Base-by-base conservation (phyloP, 2,797 vertebrate genomes). In the Craterocephalus amniculus region DNA sequence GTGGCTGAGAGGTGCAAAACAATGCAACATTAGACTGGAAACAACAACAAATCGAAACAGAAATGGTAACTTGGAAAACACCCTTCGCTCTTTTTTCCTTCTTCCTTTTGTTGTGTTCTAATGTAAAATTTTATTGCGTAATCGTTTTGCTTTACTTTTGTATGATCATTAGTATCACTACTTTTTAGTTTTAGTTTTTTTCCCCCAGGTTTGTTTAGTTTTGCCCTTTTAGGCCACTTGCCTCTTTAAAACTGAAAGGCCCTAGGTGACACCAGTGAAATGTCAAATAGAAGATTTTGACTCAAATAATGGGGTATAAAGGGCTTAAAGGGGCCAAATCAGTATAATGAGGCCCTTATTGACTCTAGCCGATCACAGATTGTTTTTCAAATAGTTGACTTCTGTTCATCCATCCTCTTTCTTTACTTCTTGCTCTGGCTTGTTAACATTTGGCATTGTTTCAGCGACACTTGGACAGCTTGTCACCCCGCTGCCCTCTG, bases 401-500 rank as follows among this genome's bases (percentile, higher is more conserved):
- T 86, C 88, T 89, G 87, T 91, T 76, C 73, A 27, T 43, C 69
- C 59, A 43, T 73, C 74, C 84, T 81, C 82, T 81, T 58, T 83
- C 78, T 87, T 90, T 87, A 85, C 74, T 0, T 38, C 65, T 35
- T 72, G 87, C 83, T 88, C 83, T 81, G 74, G 63, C 87, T 91
- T 89, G 87, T 90, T 89, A 92, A 88, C 90, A 74, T 83, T 88
- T 85, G 83, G 75, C 84, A 82, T 92, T 88, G 90, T 91, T 88
- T 91, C 79, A 84, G 70, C 78, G 66, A 62, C 71, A 83, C 78
- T 76, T 54, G 90, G 88, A 87, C 90, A 89, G 90, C 87, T 90
- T 84, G 87, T 89, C 81, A 70, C 88, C 87, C 90, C 38, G 70
- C 87, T 85, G 85, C 79, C 89, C 91, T 87, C 79, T 89, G 91